These are phyloP conservation scores for Ochropacha duplaris DNA, from an alignment of 2,888 invertebrate genomes.

Conservation along the genomic window DNA sequence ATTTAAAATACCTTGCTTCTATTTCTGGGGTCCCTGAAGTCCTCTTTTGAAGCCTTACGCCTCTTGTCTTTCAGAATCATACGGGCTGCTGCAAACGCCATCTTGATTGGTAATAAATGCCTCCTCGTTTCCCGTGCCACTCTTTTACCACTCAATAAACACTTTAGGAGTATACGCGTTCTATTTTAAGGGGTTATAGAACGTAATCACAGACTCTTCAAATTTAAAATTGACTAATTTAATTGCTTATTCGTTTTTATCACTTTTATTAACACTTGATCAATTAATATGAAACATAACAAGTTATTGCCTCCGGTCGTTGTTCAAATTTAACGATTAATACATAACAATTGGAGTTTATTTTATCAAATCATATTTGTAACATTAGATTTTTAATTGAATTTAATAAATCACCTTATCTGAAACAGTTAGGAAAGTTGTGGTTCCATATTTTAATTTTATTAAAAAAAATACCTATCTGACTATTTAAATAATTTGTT, in stretches of 20 bases:
- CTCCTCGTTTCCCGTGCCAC: slow-evolving; percentile 22
- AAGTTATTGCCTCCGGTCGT: slow-evolving; percentile 57
- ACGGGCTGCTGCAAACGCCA: slow-evolving; percentile 93
- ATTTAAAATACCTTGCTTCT: slow-evolving; percentile 88
- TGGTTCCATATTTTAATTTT: neutral
- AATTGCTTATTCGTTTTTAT: slow-evolving; percentile 40
- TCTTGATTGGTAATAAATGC: slow-evolving; percentile 60
- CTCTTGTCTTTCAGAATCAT: slow-evolving; percentile 93
- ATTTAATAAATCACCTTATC: neutral
- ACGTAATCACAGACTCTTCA: slow-evolving; percentile 54
- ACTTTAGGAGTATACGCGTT: slow-evolving; percentile 19
- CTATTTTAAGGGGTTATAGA: slow-evolving; percentile 10
- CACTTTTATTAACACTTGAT: slow-evolving; percentile 22
- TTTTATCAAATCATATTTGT: slow-evolving; percentile 32
- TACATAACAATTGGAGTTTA: slow-evolving; percentile 33
- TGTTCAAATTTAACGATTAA: slow-evolving; percentile 34
- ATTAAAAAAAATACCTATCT: too few relatives aligned
- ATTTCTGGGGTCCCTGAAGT: slow-evolving; percentile 87
- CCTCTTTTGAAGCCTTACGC: slow-evolving; percentile 91
- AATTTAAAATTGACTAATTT: slow-evolving; percentile 55
- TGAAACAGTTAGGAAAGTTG: neutral
- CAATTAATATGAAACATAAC: slow-evolving; percentile 25
- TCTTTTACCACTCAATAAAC: slow-evolving; percentile 2
- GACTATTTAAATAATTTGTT: too few relatives aligned
- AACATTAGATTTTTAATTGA: neutral